Evolutionary conservation across 2,888 invertebrate genomes (phyloP).

Genomic region (Byasa hedistus): DNA sequence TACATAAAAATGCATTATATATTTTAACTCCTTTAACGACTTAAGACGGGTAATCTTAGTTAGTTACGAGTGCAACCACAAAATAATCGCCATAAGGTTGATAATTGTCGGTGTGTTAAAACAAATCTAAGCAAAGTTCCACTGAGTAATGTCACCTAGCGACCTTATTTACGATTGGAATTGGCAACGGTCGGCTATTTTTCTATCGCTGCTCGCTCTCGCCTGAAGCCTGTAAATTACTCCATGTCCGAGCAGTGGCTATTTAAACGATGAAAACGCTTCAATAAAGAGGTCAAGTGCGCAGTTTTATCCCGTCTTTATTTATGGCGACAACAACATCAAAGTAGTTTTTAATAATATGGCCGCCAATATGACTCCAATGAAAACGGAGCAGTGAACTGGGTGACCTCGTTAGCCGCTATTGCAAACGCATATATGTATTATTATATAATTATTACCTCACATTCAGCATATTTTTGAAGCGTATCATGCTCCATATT

Average conservation of each 20-base stretch:
- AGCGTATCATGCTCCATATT: constrained; percentile 7
- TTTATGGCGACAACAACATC: constrained; percentile 30
- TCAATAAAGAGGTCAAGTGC: constrained; percentile 66
- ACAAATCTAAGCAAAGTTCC: background rate
- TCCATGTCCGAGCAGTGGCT: constrained; percentile 43
- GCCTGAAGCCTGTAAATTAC: constrained; percentile 30
- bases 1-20: too few relatives aligned
- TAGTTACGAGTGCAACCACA: background rate
- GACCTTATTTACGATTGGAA: constrained; percentile 41
- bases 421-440: constrained; percentile 19
- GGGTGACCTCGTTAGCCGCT: constrained; percentile 30
- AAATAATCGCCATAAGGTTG: background rate
- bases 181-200: constrained; percentile 39
- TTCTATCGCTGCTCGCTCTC: constrained; percentile 37
- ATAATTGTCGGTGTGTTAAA: background rate
- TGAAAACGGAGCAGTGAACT: constrained; percentile 30
- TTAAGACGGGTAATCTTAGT: background rate
- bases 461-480: constrained; percentile 27
- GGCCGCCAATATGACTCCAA: constrained; percentile 23
- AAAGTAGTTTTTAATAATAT: constrained; percentile 30
- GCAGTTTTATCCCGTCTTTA: constrained; percentile 38
- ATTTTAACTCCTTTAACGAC: too few relatives aligned
- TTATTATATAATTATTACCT: constrained; percentile 25
- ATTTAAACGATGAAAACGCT: constrained; percentile 54
- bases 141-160: constrained; percentile 26